Evolutionary conservation across 2,797 vertebrate species (phyloP), one percentile per base, ranked within the genome.

Genomic region (Coracias cyanogaster): DNA sequence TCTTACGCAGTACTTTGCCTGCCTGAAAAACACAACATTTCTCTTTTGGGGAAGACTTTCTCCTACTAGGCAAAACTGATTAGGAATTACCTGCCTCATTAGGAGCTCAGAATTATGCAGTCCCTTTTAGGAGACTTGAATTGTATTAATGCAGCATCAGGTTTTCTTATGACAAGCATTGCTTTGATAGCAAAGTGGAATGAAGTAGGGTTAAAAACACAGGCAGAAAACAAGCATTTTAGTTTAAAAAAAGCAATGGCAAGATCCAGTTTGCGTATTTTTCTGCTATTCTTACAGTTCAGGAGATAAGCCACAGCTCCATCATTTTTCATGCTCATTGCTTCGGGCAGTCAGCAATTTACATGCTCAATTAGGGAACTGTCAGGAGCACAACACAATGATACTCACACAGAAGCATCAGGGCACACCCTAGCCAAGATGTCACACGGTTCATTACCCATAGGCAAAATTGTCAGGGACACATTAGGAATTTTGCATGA

Each of bases 161-260:
- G 15, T 76, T 61, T 64, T 48, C 65, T 65, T 39, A 51, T 15
- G 14, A 39, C 43, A 83, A 70, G 29, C 26, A 65, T 20, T 29
- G 11, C 26, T 90, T 86, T 66, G 18, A 66, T 13, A 41, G 43
- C 22, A 51, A 66, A 88, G 24, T 28, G 9, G 51, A 84, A 70
- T 3, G 6, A 86, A 89, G 29, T 9, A 49, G 9, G 18, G 7
- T 76, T 54, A 90, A 85, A 90, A 48, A 12, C 22, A 76, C 12
- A 86, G 54, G 66, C 8, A 84, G 70, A 84, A 87, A 49, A 28
- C 0, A 2, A 58, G 10, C 5, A 9, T 45, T 85, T 72, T 37
- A 4, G 2, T 37, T 33, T 16, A 7, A 61, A n/a, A 1, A 24
- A 43, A 0, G 3, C 26, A 55, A 52, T 1, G 4, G n/a, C 51